Evolutionary conservation across 2,113 vertebrate species (phyloP), one percentile per base, ranked within the genome.

Genomic region (Trachemys scripta): DNA sequence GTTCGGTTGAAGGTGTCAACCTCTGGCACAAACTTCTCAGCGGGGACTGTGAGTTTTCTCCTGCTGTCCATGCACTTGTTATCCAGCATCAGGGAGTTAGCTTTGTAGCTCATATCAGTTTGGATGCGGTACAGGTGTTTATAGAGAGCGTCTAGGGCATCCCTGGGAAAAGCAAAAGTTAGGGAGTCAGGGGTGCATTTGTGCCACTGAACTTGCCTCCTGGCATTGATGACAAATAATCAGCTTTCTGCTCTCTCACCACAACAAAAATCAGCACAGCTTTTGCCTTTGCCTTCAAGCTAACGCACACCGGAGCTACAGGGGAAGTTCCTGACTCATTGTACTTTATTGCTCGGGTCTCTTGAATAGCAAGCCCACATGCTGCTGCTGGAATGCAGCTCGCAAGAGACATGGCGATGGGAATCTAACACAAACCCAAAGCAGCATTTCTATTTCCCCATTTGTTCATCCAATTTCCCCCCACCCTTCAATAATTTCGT

Each of bases 61-160:
- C 98, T 95, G 24, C 42, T 92, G 45, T 98, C 98, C 98, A 98
- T 42, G 90, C 98, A 98, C 93, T 98, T 98, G 86, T 98, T 98
- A 96, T 99, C 98, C 90, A 99, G 82, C 57, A 96, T 35, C 92
- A 99, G 97, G 80, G 98, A 98, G 65, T 96, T 98, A 72, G 97
- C 91, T 96, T 99, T 99, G 86, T 98, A 98, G 92, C 95, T 94
- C 0, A 98, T 98, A 88, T 99, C 99, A 24, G 98, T 98, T 96
- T 98, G 96, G 97, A 99, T 98, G 85, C 95, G 97, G 85, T 98
- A 96, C 89, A 99, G 98, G 49, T 99, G 99, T 80, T 99, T 98
- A 97, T 98, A 96, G 87, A 99, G 97, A 79, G 98, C 98, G 0
- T 99, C 99, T 92, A 99, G 96, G 3, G 99, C 98, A 10, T 97